Base-by-base conservation (phyloP, 2,888 invertebrate genomes). In the Nemotelus pantherinus region DNA sequence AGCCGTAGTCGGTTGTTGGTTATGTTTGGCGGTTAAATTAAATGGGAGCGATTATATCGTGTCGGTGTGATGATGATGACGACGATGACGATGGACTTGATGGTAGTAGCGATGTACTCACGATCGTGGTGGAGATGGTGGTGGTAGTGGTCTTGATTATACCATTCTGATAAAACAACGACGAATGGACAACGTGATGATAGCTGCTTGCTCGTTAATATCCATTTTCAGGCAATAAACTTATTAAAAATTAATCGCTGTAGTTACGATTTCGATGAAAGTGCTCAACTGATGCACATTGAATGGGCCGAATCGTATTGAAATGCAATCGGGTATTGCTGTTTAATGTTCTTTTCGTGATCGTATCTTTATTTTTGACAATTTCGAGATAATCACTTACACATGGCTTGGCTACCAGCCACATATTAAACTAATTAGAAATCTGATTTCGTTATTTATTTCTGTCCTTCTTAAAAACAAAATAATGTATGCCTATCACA, bases 21-120 rank as follows among this genome's bases (percentile, higher is more conserved):
- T 47, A 47, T 70, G 70, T 70, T 70, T 70, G 70, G 70, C 63
- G 74, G 74, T 63, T 48, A 63, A 60, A 60, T 74, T 74, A 74
- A 74, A 74, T 74, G 74, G 74, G 63, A 74, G 74, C 74, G 74
- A 74, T 74, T 74, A 74, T 70, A 70, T 70, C 70, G 55, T 53
- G 70, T 70, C 70, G 55, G 43, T 70, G 65, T 65, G 70, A 53
- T 70, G 70, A 53, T 6, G 55, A 70, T 44, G 43, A 53, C 55
- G 70, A 41, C 44, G 70, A 70, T 7, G 55, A 70, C 2, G 70
- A 55, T 43, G 43, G 47, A 25, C 25, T 25, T 10, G 55, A 50
- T 5, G n/a, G 47, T 39, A 39, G 44, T 10, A 44, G 10, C 9
- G 9, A 63, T 63, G 53, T 7, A 7, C 6, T 7, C 10, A 50